phyloP scores from a whole-genome alignment of 1,140 invertebrate species.

The Rhyacophila brunnea region DNA sequence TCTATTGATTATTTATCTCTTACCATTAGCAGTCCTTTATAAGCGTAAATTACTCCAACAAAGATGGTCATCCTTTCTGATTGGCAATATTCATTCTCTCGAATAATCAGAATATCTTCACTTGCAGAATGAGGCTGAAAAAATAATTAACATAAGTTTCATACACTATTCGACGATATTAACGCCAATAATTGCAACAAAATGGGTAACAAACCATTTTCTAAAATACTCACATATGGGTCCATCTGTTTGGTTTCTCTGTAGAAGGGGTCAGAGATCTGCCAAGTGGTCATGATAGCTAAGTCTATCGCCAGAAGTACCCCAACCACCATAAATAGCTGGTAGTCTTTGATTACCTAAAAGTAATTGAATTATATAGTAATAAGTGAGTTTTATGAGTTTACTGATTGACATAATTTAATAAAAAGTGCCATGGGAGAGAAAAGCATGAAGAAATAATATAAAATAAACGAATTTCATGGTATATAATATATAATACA shows the following conservation, averaged over 20 bases:
- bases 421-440: too few relatives aligned
- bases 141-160: constrained; percentile 23
- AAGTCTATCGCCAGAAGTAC: constrained; percentile 88
- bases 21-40: constrained; percentile 94
- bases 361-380: constrained; percentile 30
- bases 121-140: constrained; percentile 79
- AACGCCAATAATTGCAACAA: too few relatives aligned
- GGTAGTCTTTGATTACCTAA: constrained; percentile 96
- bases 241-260: constrained; percentile 86
- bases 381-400: background rate
- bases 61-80: constrained; percentile 94
- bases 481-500: too few relatives aligned
- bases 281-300: constrained; percentile 96
- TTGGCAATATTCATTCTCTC: constrained; percentile 95
- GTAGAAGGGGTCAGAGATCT: constrained; percentile 94
- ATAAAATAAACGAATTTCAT: too few relatives aligned
- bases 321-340: constrained; percentile 95
- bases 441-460: too few relatives aligned
- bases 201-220: too few relatives aligned
- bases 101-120: constrained; percentile 87
- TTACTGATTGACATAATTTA: too few relatives aligned
- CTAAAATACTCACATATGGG: constrained; percentile 85
- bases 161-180: too few relatives aligned
- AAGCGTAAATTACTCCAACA: constrained; percentile 92
- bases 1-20: too few relatives aligned